phyloP scores from a whole-genome alignment of 2,113 vertebrate species.

The Ailurus styani region DNA sequence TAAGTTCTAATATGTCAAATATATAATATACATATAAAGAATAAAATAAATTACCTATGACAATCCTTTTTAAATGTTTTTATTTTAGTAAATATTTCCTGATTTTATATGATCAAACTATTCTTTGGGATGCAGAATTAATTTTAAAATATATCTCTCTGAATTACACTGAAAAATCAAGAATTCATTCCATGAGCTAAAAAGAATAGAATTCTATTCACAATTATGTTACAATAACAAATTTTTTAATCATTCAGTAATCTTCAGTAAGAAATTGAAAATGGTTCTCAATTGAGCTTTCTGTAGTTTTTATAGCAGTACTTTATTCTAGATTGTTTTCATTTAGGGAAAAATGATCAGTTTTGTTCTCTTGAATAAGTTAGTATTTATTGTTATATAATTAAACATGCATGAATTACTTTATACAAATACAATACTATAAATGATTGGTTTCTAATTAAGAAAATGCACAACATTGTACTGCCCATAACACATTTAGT shows the following conservation, averaged over 20 bases:
- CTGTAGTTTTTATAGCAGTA: neutral
- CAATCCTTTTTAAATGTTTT: neutral
- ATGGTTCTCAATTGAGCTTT: neutral
- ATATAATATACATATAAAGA: neutral
- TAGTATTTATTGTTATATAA: slow-evolving; percentile 16
- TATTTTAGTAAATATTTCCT: slow-evolving; percentile 19
- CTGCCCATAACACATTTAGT: neutral
- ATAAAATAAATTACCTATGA: neutral
- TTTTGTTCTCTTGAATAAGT: slow-evolving; percentile 9
- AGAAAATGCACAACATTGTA: neutral
- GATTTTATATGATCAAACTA: neutral
- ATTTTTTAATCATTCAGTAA: slow-evolving; percentile 1
- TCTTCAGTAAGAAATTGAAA: slow-evolving; percentile 14
- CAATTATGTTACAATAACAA: neutral
- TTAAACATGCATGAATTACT: slow-evolving; percentile 14
- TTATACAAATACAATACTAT: neutral
- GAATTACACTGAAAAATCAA: neutral
- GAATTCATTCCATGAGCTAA: neutral
- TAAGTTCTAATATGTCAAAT: neutral
- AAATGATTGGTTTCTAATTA: neutral
- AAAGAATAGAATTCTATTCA: slow-evolving; percentile 13
- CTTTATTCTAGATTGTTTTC: slow-evolving; percentile 1
- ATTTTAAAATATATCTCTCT: neutral
- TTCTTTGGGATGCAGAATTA: slow-evolving; percentile 9
- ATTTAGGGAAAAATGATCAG: slow-evolving; percentile 10